These are phyloP conservation scores for Onthophagus sagittarius DNA, from an alignment of 2,888 invertebrate genomes.

Conservation along the genomic window DNA sequence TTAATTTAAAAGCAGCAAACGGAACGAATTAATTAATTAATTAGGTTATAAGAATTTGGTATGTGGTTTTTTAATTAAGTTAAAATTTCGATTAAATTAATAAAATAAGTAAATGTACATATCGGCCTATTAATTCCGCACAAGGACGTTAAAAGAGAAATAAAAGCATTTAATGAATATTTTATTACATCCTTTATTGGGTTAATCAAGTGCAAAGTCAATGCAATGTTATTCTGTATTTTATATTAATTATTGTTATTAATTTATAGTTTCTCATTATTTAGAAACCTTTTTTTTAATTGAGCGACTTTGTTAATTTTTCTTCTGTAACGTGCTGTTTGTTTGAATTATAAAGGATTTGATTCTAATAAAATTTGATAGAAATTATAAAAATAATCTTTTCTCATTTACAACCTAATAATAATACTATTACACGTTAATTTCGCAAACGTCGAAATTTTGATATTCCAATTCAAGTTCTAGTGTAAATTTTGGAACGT, in stretches of 20 bases:
- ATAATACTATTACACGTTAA: too few species aligned
- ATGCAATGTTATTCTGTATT: background rate
- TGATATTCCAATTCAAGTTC: too few species aligned
- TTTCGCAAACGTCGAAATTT: too few species aligned
- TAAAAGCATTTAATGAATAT: background rate
- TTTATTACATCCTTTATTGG: background rate
- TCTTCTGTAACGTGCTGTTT: too few species aligned
- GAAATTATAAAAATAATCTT: too few species aligned
- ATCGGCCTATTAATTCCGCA: background rate
- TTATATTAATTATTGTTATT: background rate
- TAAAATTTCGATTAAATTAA: background rate
- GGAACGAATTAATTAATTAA: constrained; percentile 23
- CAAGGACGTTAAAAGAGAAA: background rate
- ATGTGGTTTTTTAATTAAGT: background rate
- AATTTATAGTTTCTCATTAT: background rate
- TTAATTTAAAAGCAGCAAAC: constrained; percentile 50
- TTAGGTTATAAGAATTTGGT: background rate
- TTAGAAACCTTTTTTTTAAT: too few species aligned
- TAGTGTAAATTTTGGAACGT: too few species aligned
- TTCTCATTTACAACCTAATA: too few species aligned
- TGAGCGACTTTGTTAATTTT: too few species aligned
- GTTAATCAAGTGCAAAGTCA: background rate
- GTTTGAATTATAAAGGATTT: too few species aligned
- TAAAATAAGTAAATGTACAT: constrained; percentile 1
- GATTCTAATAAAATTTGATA: too few species aligned